Base-by-base conservation (phyloP, 2,888 invertebrate species). In the Synanthedon vespiformis region DNA sequence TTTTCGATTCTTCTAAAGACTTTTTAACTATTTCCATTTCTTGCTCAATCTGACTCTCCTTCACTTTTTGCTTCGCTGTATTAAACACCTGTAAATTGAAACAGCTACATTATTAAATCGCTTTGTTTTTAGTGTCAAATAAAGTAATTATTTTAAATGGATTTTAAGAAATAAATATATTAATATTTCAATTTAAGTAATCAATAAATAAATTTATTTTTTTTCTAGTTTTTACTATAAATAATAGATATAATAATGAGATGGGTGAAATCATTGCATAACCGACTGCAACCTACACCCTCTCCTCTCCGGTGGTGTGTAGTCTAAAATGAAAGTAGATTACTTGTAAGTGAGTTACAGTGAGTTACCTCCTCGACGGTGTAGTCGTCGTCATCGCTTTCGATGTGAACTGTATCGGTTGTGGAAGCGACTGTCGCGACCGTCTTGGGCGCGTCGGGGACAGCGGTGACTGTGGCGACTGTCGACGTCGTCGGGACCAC, bases 381-480 rank as follows among this genome's bases (percentile, higher is more conserved):
- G 62, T 95, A 95, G 67, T 95, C 94, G 55, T 94, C 93, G 57
- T 92, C 92, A 54, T 93, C 94, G 59, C 90, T 89, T 52, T 90
- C 91, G 0, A 93, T 63, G 3, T 64, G 55, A 52, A 82, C 70
- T 2, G 62, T 58, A 1, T 56, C 48, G 0, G 44, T 40, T 13
- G 34, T 51, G 4, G 48, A 55, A 0, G 51, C 52, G 34, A 10
- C 34, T 34, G 34, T 10, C 34, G 34, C 34, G 44, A n/a, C 56
- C 10, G 10, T 40, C 12, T 56, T 50, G 10, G 56, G 51, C 8
- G 53, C 44, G 5, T 34, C 34, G 34, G 44, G 14, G 12, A 27
- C 41, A 49, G 34, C 52, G 12, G 47, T 54, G 14, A 48, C 34
- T 40, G 13, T 34, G 34, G 47, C 10, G 41, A 10, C 49, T 16